phyloP scores from a whole-genome alignment of 1,140 invertebrate genomes.

The Acromyrmex heyeri region DNA sequence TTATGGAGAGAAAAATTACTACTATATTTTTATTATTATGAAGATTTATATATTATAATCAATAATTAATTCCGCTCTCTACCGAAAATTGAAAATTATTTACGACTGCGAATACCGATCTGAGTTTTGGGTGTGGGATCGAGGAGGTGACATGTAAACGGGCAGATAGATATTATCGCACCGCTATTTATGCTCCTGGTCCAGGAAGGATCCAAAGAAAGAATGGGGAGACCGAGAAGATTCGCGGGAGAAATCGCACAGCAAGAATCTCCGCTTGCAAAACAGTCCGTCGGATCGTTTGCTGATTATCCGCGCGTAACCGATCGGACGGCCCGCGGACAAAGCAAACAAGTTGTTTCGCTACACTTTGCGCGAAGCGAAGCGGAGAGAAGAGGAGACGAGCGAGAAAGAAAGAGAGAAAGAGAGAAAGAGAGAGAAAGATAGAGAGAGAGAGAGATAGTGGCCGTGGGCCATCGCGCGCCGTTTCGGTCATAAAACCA shows the following conservation, averaged over 20 bases:
- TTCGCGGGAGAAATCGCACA: slow-evolving; percentile 52
- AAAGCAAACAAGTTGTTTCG: slow-evolving; percentile 82
- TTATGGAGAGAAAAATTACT: background rate
- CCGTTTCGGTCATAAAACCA: slow-evolving; percentile 84
- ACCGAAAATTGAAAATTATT: background rate
- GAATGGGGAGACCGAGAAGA: background rate
- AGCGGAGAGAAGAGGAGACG: slow-evolving; percentile 26
- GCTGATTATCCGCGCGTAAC: slow-evolving; percentile 61
- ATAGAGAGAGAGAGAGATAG: slow-evolving; percentile 20
- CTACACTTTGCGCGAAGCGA: slow-evolving; percentile 79
- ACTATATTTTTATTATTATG: background rate
- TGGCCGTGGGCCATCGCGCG: slow-evolving; percentile 75
- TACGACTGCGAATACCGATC: background rate
- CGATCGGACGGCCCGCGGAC: slow-evolving; percentile 67
- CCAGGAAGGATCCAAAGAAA: background rate
- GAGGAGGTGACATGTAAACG: slow-evolving; percentile 26
- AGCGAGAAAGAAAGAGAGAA: slow-evolving; percentile 3
- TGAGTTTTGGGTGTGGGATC: slow-evolving; percentile 6
- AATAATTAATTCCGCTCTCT: background rate
- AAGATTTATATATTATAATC: background rate
- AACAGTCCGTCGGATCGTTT: slow-evolving; percentile 55
- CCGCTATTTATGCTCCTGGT: slow-evolving; percentile 46
- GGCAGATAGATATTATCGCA: slow-evolving; percentile 41
- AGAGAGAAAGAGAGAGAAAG: background rate
- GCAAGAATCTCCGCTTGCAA: slow-evolving; percentile 47